Conservation (phyloP, 2,797 vertebrate species). For the Etheostoma perlongum region DNA sequence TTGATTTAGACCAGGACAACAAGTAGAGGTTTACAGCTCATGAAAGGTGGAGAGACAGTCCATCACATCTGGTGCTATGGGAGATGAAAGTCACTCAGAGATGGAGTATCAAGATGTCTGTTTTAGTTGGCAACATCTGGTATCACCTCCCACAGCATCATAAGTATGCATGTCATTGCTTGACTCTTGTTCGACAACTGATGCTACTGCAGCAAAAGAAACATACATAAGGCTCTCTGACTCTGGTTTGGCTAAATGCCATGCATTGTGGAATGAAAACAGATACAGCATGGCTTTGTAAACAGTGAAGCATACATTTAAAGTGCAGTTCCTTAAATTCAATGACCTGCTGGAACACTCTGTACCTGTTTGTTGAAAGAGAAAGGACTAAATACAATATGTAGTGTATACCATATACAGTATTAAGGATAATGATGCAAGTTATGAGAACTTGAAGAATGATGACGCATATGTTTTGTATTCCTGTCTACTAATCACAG, state of each 20-base stretch:
- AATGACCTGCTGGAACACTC: neutral
- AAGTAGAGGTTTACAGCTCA: conserved; percentile 20
- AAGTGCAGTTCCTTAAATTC: neutral
- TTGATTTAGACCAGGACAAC: conserved; percentile 16
- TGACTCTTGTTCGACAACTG: conserved; percentile 19
- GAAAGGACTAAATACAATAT: neutral
- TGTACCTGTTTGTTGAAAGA: neutral
- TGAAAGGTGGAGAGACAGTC: conserved; percentile 35
- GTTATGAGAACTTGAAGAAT: neutral
- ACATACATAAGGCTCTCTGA: neutral
- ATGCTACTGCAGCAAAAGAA: conserved; percentile 11
- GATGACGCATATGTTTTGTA: neutral
- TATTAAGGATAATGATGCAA: neutral
- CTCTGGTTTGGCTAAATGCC: neutral
- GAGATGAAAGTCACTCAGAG: conserved; percentile 37
- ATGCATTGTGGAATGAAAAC: neutral
- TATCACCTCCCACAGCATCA: conserved; percentile 21
- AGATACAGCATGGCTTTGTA: neutral
- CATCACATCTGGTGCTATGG: conserved; percentile 32
- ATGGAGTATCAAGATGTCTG: conserved; percentile 25
- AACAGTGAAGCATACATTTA: neutral
- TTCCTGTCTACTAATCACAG: neutral
- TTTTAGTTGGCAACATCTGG: conserved; percentile 14
- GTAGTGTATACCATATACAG: too few relatives aligned
- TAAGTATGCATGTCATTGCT: conserved; percentile 4